Conservation (phyloP, 2,113 vertebrate genomes). For the Macaca nemestrina region DNA sequence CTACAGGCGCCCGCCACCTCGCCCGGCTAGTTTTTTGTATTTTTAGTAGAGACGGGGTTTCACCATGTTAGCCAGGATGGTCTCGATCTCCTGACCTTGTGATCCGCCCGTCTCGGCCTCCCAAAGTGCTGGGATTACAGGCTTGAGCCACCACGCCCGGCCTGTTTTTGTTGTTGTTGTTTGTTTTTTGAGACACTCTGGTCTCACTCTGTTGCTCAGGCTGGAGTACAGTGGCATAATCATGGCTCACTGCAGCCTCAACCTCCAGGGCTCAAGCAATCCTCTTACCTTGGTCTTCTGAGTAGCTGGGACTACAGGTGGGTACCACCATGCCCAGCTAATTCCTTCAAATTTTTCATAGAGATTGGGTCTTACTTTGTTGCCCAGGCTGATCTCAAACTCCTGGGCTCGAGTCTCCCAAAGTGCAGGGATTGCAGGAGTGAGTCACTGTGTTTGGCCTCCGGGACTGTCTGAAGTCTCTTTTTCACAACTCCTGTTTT, state of each 20-base stretch:
- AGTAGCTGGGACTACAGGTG: neutral
- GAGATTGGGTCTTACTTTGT: neutral
- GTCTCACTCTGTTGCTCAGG: neutral
- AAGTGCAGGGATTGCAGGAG: neutral
- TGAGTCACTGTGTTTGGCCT: neutral
- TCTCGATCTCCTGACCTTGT: no score
- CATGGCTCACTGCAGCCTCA: neutral
- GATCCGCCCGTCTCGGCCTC: no score
- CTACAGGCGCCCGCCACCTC: no score
- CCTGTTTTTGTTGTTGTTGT: neutral
- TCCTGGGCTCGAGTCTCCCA: neutral
- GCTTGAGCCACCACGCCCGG: no score
- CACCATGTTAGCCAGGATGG: no score
- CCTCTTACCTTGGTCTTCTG: neutral
- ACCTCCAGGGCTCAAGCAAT: neutral
- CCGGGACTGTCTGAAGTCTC: neutral
- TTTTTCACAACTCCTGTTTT: neutral
- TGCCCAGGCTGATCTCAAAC: neutral
- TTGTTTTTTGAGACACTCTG: neutral
- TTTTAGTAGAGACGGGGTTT: no score
- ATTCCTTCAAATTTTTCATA: neutral
- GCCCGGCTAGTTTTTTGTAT: no score
- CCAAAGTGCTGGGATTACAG: no score
- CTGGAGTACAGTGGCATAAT: neutral
- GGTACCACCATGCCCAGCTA: neutral